Conservation (phyloP, 2,888 invertebrate genomes). For the Synanthedon myopaeformis region DNA sequence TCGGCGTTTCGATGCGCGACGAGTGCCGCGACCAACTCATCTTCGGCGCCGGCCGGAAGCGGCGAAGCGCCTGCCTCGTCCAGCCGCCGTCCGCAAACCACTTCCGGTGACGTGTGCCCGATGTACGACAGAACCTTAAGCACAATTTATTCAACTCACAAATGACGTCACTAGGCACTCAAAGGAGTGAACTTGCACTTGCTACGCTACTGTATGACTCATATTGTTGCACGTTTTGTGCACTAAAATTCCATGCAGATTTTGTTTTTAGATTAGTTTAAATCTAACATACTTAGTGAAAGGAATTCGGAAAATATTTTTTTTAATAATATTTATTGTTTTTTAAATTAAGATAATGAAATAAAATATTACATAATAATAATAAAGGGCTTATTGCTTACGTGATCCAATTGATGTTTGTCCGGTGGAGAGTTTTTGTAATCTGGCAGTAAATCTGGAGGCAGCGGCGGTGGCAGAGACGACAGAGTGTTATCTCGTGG, state of each 20-base stretch:
- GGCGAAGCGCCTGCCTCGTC: slow-evolving; percentile 85
- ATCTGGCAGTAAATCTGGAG: slow-evolving; percentile 82
- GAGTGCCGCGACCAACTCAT: slow-evolving; percentile 86
- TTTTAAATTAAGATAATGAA: too few relatives aligned
- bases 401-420: slow-evolving; percentile 93
- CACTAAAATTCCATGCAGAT: too few relatives aligned
- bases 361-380: too few relatives aligned
- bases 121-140: slow-evolving; percentile 87
- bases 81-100: slow-evolving; percentile 76
- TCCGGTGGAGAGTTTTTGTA: slow-evolving; percentile 86
- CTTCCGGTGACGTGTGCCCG: slow-evolving; percentile 92
- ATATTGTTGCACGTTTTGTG: too few relatives aligned
- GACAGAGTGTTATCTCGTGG: slow-evolving; percentile 63
- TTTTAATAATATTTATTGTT: too few relatives aligned
- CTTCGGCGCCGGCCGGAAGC: slow-evolving; percentile 81
- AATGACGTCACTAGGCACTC: not conserved
- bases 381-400: slow-evolving; percentile 45
- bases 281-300: too few relatives aligned
- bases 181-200: not conserved
- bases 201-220: too few relatives aligned
- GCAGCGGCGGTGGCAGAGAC: slow-evolving; percentile 71
- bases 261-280: too few relatives aligned
- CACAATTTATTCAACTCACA: slow-evolving; percentile 1
- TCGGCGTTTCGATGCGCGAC: slow-evolving; percentile 88
- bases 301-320: too few relatives aligned